Evolutionary conservation across 1,140 invertebrate genomes (phyloP), one percentile per base, ranked within the genome.

Genomic region (Heterodera schachtii): DNA sequence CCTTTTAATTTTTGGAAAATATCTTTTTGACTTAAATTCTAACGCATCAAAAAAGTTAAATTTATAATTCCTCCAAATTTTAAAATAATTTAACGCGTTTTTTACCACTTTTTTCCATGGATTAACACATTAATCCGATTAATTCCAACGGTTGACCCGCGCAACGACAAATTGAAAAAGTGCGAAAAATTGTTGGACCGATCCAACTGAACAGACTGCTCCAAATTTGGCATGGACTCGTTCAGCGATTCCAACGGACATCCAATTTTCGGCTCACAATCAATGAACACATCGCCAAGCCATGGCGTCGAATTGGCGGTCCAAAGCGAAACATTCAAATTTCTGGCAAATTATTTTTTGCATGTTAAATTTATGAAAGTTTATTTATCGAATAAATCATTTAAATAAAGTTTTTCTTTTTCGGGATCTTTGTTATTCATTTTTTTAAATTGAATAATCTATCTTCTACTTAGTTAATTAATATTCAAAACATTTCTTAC

Each of bases 151-250:
- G 19, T 43, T 41, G 31, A 9, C 3, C 41, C 69, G 13, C 31
- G 11, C 69, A 71, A 46, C 7, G 41, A 43, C 69, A 71, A 46
- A 46, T 43, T 71, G 69, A 71, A 46, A 46, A n/a, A 41, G n/a
- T 71, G 69, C 2, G 31, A 46, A 71, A 71, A 71, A 46, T 71
- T 71, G 69, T 71, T 71, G n/a, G 31, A 44, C 16, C 44, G 69
- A 41, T 71, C 69, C 69, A 71, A 46, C 3, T 71, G 69, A 2
- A 71, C 31, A 19, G 19, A 64, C 2, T 4, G 11, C 57, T 19
- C 16, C 5, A 19, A 64, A 13, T 0, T 64, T 71, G 69, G 31
- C n/a, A 11, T 16, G 31, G 31, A 31, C 1, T 8, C 9, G 69
- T 41, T 43, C n/a, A 13, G 0, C 41, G 3, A 43, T 5, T 71